A percentile compares a stretch with the other conserved stretches of the same genome.
These are phyloP conservation scores for Muscicapa comitata DNA, from an alignment of 2,797 vertebrate species.

Conservation along the genomic window DNA sequence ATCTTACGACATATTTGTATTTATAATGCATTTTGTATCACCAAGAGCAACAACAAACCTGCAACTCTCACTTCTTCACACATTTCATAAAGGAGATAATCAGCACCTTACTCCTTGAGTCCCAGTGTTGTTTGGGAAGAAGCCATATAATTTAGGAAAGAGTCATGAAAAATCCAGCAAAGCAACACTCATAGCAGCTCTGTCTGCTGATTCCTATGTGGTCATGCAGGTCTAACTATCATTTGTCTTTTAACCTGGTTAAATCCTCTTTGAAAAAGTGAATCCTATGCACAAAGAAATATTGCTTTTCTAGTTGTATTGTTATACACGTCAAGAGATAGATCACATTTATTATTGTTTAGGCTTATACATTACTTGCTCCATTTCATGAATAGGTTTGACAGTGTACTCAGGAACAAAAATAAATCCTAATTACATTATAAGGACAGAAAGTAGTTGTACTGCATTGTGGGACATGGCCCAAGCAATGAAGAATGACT, in stretches of 20 bases:
- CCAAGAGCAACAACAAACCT: not conserved
- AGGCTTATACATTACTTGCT: not conserved
- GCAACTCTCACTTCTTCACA: not conserved
- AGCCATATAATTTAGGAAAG: not conserved
- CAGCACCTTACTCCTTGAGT: not conserved
- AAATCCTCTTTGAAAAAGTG: not conserved
- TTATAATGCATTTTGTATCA: not conserved
- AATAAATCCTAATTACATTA: not conserved
- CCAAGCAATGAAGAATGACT: not conserved
- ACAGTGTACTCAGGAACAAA: not conserved
- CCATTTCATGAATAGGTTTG: not conserved
- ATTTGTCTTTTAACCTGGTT: not conserved
- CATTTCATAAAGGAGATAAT: not conserved
- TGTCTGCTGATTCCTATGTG: not conserved
- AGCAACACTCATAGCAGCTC: not conserved
- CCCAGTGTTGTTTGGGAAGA: not conserved
- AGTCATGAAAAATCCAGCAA: not conserved
- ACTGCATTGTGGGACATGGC: not conserved
- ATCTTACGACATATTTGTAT: not conserved
- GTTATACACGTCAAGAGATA: not conserved
- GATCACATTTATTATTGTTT: not conserved
- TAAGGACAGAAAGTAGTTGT: not conserved
- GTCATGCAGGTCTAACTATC: not conserved
- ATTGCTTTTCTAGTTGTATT: not conserved
- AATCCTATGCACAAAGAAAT: not conserved